Base-by-base conservation (phyloP, 2,888 invertebrate genomes). In the Drosophila pegasa region DNA sequence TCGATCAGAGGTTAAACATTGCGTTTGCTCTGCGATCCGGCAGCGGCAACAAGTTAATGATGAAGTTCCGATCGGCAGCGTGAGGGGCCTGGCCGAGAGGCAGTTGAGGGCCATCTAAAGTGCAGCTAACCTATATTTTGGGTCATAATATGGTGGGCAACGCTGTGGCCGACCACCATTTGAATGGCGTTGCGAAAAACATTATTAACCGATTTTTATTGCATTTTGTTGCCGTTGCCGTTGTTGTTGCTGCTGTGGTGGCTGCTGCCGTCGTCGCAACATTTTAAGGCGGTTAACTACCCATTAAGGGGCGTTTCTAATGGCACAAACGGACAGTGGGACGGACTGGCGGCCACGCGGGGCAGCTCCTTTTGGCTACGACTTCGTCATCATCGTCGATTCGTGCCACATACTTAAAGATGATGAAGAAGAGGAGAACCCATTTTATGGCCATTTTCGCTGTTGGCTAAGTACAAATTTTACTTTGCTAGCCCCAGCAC, bases 161-260 rank as follows among this genome's bases (percentile, higher is more conserved):
- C 41, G 66, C 51, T 70, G 68, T 67, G 52, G 70, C 41, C 64
- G 75, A 43, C 40, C 61, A 75, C 70, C 86, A 64, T 76, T 85
- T 73, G 77, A 87, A 86, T 84, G 85, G 89, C 86, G 86, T 89
- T 86, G 86, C 75, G 89, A 89, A 89, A 86, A 88, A 87, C 85
- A 86, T 88, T 86, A 86, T 88, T 87, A 86, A 85, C 88, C 88
- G 80, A 89, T 87, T 88, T 89, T 87, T 85, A 85, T 86, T 81
- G 77, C 79, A 71, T 81, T 88, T 75, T 67, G 51, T 61, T 71
- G 66, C 20, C 31, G 51, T 14, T 60, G 35, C 25, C 52, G 50
- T 20, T 33, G 41, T 10, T 50, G 40, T 33, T 43, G 56, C 4
- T 35, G 57, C 43, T 45, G 62, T 33, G 50, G 65, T 25, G 16